Percentiles rank a stretch among this genome's conserved stretches.
Conservation (phyloP, 2,888 invertebrate genomes). For the Dryomyza anilis region DNA sequence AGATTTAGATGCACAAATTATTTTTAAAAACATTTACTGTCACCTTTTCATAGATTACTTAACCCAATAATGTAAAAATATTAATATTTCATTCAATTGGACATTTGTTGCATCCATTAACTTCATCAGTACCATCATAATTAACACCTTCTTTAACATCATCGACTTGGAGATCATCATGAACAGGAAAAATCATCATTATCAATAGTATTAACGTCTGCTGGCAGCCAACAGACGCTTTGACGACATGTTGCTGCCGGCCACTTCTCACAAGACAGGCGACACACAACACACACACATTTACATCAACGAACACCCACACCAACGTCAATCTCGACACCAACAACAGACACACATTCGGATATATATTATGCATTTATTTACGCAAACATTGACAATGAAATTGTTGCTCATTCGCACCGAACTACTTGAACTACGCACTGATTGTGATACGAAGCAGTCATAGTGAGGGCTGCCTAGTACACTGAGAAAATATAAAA, state of each 20-base stretch:
- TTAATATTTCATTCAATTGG: background rate
- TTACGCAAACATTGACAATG: background rate
- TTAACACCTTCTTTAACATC: too few species aligned
- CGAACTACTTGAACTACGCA: background rate
- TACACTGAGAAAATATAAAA: background rate
- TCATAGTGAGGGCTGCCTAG: too few species aligned
- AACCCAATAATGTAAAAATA: too few species aligned
- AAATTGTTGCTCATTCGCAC: background rate
- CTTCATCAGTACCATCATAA: too few species aligned
- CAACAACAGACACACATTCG: background rate
- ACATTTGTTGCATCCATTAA: background rate
- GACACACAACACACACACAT: background rate
- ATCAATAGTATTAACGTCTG: too few species aligned
- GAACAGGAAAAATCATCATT: too few species aligned
- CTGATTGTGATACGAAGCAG: too few species aligned
- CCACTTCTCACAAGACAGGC: conserved; percentile 1
- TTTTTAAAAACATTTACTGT: too few species aligned
- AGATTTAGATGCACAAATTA: too few species aligned
- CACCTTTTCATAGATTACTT: too few species aligned
- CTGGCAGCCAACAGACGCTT: too few species aligned
- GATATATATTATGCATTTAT: background rate
- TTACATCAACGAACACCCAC: background rate
- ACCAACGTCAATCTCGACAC: background rate
- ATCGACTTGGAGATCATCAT: too few species aligned
- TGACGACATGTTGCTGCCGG: background rate